Conservation (phyloP, 2,797 vertebrate species). For the Gallinago stenura region DNA sequence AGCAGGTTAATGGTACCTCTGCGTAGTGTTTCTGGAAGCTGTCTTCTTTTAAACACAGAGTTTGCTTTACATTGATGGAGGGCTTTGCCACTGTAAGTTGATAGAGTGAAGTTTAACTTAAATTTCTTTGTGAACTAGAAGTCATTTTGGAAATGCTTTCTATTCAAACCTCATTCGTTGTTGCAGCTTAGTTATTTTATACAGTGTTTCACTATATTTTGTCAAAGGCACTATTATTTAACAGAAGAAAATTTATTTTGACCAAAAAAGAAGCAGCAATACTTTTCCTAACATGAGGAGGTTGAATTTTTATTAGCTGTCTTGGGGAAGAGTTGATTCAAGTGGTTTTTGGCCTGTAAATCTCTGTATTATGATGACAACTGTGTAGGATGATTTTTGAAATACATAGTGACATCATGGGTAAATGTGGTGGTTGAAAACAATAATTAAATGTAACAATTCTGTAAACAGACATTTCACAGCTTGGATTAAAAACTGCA, state of each 20-base stretch:
- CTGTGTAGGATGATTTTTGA: background rate
- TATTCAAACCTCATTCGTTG: conserved; percentile 56
- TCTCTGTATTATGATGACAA: conserved; percentile 15
- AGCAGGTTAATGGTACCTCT: conserved; percentile 61
- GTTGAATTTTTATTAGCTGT: conserved; percentile 24
- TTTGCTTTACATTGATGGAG: conserved; percentile 68
- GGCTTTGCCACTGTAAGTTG: conserved; percentile 58
- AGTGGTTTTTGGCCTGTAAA: background rate
- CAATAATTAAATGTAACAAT: background rate
- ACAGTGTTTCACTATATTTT: conserved; percentile 36
- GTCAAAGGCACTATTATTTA: conserved; percentile 58
- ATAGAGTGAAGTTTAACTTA: conserved; percentile 72
- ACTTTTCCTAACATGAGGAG: conserved; percentile 11
- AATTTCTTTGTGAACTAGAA: conserved; percentile 59
- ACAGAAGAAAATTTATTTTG: conserved; percentile 25
- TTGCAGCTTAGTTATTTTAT: conserved; percentile 55
- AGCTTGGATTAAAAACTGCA: conserved; percentile 4
- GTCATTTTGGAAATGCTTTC: conserved; percentile 63
- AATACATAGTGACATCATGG: background rate
- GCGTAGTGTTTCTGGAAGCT: conserved; percentile 55
- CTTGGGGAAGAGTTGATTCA: background rate
- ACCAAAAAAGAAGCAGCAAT: background rate
- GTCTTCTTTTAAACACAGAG: conserved; percentile 69
- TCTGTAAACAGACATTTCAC: background rate
- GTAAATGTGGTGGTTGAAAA: background rate